phyloP scores from a whole-genome alignment of 2,113 vertebrate genomes.

The Conger conger region DNA sequence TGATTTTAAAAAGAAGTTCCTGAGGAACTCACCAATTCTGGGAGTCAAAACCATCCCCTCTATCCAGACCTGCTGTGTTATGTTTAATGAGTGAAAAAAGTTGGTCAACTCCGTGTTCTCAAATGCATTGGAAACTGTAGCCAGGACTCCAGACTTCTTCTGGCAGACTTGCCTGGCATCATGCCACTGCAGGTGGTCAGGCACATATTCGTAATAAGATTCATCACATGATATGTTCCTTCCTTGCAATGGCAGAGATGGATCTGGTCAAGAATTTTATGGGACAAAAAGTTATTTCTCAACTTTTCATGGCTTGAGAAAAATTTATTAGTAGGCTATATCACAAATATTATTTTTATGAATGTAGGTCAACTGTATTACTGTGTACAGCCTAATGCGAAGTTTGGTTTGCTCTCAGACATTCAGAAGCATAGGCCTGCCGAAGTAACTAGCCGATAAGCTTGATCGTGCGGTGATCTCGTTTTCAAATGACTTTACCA shows the following conservation, averaged over 20 bases:
- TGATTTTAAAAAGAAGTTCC: conserved; percentile 8
- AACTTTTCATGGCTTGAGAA: not conserved
- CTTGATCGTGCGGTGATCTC: not conserved
- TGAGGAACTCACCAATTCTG: conserved; percentile 52
- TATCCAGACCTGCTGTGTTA: conserved; percentile 69
- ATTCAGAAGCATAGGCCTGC: not conserved
- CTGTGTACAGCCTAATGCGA: not conserved
- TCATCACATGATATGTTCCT: conserved; percentile 41
- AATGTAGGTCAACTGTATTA: not conserved
- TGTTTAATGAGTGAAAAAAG: conserved; percentile 63
- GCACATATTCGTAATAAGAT: conserved; percentile 59
- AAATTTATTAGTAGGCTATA: not conserved
- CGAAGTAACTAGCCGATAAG: not conserved
- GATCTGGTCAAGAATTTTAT: conserved; percentile 17
- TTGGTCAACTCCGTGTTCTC: conserved; percentile 53
- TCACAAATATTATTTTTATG: not conserved
- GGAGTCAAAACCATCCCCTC: conserved; percentile 44
- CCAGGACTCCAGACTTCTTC: conserved; percentile 57
- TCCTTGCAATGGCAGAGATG: conserved; percentile 48
- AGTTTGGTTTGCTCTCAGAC: not conserved
- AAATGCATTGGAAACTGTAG: conserved; percentile 39
- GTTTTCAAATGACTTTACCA: not conserved
- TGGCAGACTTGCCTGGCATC: conserved; percentile 52
- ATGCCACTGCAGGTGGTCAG: conserved; percentile 54
- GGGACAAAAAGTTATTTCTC: not conserved